These are phyloP conservation scores for Dicentrarchus labrax DNA, from an alignment of 2,113 vertebrate genomes.

Conservation along the genomic window DNA sequence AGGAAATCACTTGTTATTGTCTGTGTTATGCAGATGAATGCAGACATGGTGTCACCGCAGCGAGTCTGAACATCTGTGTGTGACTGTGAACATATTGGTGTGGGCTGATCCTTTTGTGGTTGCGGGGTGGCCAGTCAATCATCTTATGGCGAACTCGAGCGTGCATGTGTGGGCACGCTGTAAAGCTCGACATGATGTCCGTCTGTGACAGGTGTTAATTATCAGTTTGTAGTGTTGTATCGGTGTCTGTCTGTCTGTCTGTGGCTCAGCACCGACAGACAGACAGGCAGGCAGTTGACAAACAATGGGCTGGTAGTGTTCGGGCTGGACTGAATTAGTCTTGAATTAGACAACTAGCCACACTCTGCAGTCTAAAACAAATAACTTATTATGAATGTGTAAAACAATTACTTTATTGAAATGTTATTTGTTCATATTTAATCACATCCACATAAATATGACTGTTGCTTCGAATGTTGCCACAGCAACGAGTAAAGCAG, in stretches of 20 bases:
- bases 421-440: no score
- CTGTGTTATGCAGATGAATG: conserved; percentile 61
- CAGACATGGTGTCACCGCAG: conserved; percentile 12
- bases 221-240: conserved; percentile 31
- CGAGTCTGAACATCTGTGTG: conserved; percentile 60
- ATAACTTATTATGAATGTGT: no score
- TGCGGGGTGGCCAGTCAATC: conserved; percentile 52
- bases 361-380: no score
- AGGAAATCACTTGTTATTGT: conserved; percentile 43
- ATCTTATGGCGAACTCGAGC: background rate
- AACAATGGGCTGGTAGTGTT: conserved; percentile 39
- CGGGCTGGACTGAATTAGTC: background rate
- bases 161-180: conserved; percentile 35
- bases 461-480: no score
- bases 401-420: no score
- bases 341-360: background rate
- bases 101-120: conserved; percentile 47
- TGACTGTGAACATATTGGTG: conserved; percentile 49
- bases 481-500: no score
- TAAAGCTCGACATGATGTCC: conserved; percentile 31
- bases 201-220: conserved; percentile 74
- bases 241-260: conserved; percentile 10
- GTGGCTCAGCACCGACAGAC: conserved; percentile 13
- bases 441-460: no score
- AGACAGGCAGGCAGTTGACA: conserved; percentile 25